Evolutionary conservation across 2,113 vertebrate species (phyloP), one percentile per base, ranked within the genome.

Genomic region (Parotia lawesii): DNA sequence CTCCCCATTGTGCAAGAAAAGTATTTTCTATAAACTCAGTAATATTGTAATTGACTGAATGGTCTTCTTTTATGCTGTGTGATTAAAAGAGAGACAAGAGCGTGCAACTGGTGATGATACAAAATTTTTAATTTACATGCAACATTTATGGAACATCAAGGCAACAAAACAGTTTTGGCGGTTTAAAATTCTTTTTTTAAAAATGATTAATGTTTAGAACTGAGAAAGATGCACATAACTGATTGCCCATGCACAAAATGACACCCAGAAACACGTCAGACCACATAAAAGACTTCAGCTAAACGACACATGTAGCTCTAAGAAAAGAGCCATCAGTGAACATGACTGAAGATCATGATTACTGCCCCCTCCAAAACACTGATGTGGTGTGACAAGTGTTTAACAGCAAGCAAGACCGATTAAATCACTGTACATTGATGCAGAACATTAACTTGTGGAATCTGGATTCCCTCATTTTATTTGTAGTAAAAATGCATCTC

Each of bases 111-210:
- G 58, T 17, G 71, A 91, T 94, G 75, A 89, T 97, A 97, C 93
- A 98, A 98, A 98, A 98, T 83, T 84, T 98, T 98, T 98, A 98
- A 98, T 98, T 94, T 87, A 97, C 97, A 96, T 98, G 98, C 97
- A 97, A 97, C 96, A 96, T 87, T 92, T 87, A 96, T 91, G 95
- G 93, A 96, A 96, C 51, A 3, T 90, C 96, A 93, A 89, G 85
- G 96, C 96, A 98, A 97, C 90, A 94, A 97, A 97, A 96, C 88
- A 95, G 79, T 91, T 96, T 38, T 45, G 85, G 66, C 25, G 50
- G 94, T 96, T 83, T 56, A 42, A 69, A 61, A 35, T 33, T 33
- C 1, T 67, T 53, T 66, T 92, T 85, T 16, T 37, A 12, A 88
- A 94, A 96, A 96, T 77, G 60, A 93, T 74, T 53, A 38, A 73